Conservation (phyloP, 2,888 invertebrate genomes). For the Patella ulyssiponensis region DNA sequence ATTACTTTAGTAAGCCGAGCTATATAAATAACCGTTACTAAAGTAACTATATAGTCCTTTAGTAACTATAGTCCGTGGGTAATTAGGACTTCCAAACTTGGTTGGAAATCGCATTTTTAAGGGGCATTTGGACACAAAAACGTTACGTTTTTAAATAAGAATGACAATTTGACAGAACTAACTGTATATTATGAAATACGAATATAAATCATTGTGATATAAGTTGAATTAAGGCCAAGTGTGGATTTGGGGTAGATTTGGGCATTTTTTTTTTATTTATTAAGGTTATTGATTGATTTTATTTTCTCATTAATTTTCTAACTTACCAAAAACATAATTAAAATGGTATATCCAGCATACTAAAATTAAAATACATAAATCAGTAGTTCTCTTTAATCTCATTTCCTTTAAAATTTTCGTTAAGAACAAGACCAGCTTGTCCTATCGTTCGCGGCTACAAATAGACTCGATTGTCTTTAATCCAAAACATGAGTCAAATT, state of each 20-base stretch:
- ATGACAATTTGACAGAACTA: background rate
- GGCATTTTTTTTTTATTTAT: too few species aligned
- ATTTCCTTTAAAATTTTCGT: background rate
- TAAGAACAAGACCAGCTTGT: slow-evolving; percentile 7
- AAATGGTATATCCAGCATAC: slow-evolving; percentile 1
- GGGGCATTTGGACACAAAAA: too few species aligned
- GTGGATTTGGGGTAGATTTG: too few species aligned
- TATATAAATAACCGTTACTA: too few species aligned
- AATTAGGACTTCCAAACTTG: too few species aligned
- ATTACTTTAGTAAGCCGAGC: too few species aligned
- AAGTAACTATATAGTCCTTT: too few species aligned
- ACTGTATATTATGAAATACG: background rate
- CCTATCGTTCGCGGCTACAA: background rate
- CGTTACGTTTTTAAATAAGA: too few species aligned
- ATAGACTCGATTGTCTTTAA: slow-evolving; percentile 1
- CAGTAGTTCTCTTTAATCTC: background rate
- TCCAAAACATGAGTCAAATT: too few species aligned
- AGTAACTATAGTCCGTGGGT: too few species aligned
- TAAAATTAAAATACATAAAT: background rate
- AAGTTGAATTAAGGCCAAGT: too few species aligned
- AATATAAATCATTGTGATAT: background rate
- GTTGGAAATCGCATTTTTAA: too few species aligned
- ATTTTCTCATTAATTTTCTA: background rate
- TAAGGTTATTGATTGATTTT: background rate
- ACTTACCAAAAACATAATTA: background rate